These are phyloP conservation scores for Drosophila serrata DNA, from an alignment of 1,140 invertebrate genomes.

Conservation along the genomic window DNA sequence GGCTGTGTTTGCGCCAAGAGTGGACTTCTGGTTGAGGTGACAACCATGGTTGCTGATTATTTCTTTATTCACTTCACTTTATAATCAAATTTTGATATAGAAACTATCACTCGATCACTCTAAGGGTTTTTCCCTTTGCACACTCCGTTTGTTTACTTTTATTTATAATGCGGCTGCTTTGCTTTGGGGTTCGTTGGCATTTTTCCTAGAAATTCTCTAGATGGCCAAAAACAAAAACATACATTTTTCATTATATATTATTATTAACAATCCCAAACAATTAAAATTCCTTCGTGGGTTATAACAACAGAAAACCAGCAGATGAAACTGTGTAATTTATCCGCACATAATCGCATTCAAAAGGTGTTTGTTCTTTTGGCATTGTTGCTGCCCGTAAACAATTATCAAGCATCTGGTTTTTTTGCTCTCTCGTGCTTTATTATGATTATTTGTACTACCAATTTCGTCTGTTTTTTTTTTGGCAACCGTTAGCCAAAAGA, in stretches of 20 bases:
- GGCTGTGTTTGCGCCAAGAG: slow-evolving; percentile 66
- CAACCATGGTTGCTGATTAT: slow-evolving; percentile 57
- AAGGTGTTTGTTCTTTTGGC: slow-evolving; percentile 27
- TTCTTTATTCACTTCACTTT: slow-evolving; percentile 21
- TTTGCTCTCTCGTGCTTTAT: slow-evolving; percentile 28
- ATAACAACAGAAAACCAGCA: slow-evolving; percentile 31
- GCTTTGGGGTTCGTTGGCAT: slow-evolving; percentile 49
- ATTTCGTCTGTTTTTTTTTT: slow-evolving; percentile 15
- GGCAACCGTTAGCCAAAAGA: slow-evolving; percentile 38
- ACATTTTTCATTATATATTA: slow-evolving; percentile 48
- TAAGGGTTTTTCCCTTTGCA: slow-evolving; percentile 1
- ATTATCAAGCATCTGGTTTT: slow-evolving; percentile 52
- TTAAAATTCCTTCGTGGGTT: slow-evolving; percentile 38
- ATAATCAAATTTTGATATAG: background rate
- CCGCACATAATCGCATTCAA: slow-evolving; percentile 43
- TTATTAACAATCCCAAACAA: slow-evolving; percentile 44
- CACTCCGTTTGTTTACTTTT: slow-evolving; percentile 35
- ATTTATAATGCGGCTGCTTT: slow-evolving; percentile 17
- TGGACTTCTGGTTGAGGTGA: slow-evolving; percentile 73
- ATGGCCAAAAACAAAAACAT: slow-evolving; percentile 41
- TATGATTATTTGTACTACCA: slow-evolving; percentile 37
- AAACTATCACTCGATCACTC: slow-evolving; percentile 15
- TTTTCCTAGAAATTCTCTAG: slow-evolving; percentile 39
- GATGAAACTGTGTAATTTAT: slow-evolving; percentile 37
- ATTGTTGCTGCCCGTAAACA: slow-evolving; percentile 20